These are phyloP conservation scores for Mnemiopsis leidyi DNA, from an alignment of 37 sponge, comb jelly and placozoan species.

Conservation along the genomic window DNA sequence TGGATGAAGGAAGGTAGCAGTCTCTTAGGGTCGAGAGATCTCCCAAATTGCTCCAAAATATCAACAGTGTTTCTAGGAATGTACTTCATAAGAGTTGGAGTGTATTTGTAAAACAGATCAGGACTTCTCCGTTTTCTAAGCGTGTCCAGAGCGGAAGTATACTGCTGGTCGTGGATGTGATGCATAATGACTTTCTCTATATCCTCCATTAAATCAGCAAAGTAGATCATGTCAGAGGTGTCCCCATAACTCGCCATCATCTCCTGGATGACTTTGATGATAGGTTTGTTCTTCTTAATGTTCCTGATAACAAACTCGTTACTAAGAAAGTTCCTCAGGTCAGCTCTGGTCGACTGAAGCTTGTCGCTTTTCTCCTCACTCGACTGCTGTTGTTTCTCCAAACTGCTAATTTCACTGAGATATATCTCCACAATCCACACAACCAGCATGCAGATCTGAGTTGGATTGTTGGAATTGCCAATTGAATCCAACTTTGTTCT, in stretches of 20 bases:
- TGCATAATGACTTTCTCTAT: conserved; percentile 85
- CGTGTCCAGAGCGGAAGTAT: conserved; percentile 74
- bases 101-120: conserved; percentile 84
- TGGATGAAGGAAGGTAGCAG: conserved; percentile 90
- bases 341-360: conserved; percentile 65
- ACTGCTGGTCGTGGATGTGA: conserved; percentile 77
- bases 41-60: conserved; percentile 74
- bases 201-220: conserved; percentile 89
- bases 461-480: conserved; percentile 64
- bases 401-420: background rate
- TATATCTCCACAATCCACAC: conserved; percentile 41
- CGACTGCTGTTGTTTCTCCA: conserved; percentile 19
- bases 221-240: conserved; percentile 83
- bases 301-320: conserved; percentile 69
- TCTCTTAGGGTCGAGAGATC: conserved; percentile 72
- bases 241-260: conserved; percentile 88
- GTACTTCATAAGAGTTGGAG: conserved; percentile 82
- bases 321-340: conserved; percentile 75
- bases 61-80: conserved; percentile 78
- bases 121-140: conserved; percentile 71
- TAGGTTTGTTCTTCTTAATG: conserved; percentile 52
- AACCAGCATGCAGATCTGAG: conserved; percentile 65
- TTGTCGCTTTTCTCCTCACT: conserved; percentile 47
- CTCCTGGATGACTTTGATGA: conserved; percentile 54
- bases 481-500: conserved; percentile 75